Evolutionary conservation across 1,140 invertebrate genomes (phyloP).

Genomic region (Heliconius hewitsoni): DNA sequence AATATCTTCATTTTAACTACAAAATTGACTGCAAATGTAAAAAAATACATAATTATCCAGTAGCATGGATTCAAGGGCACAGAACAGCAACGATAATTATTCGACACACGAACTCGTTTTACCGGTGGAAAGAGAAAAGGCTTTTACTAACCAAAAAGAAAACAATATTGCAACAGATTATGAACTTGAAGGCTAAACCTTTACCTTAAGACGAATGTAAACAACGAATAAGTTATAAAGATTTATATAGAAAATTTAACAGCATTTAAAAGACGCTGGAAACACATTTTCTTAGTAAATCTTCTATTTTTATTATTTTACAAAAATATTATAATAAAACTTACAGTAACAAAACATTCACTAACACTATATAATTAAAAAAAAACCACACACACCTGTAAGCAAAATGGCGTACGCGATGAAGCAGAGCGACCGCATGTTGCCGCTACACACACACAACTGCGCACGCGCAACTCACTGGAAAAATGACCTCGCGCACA

Average conservation of each 20-base stretch:
- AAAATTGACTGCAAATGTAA: not conserved
- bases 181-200: not conserved
- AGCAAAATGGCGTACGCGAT: conserved; percentile 40
- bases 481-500: conserved; percentile 26
- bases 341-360: not conserved
- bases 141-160: conserved; percentile 16
- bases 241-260: not conserved
- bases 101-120: conserved; percentile 4
- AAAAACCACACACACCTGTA: conserved; percentile 41
- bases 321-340: not conserved
- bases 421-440: conserved; percentile 43
- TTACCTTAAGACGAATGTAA: conserved; percentile 1
- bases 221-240: not conserved
- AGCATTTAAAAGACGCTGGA: too few relatives aligned
- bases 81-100: not conserved
- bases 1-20: not conserved
- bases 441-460: conserved; percentile 35
- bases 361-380: conserved; percentile 20
- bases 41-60: not conserved
- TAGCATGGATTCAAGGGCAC: not conserved
- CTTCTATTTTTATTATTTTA: not conserved
- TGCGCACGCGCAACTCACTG: conserved; percentile 35
- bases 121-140: conserved; percentile 16
- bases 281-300: too few relatives aligned
- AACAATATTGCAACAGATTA: not conserved